Evolutionary conservation across 2,888 invertebrate species (phyloP), one percentile per base, ranked within the genome.

Genomic region (Imbricaverruca yamaguchii): DNA sequence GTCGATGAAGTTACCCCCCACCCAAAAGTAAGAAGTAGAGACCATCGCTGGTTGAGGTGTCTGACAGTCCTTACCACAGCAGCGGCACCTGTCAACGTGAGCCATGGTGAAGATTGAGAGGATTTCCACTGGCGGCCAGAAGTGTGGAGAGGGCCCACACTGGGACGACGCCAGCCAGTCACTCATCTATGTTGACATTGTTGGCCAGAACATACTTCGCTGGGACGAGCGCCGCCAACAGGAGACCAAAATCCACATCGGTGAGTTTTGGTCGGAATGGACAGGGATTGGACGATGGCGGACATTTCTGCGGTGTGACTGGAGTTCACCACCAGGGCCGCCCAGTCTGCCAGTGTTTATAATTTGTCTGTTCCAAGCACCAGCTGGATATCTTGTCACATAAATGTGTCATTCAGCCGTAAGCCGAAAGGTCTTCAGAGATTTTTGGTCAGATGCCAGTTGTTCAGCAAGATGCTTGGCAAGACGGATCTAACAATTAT

Each of bases 141-240:
- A 8, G 23, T 23, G n/a, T 9, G 92, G 92, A 82, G 92, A 93
- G 87, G 92, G 92, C 53, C 93, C 92, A 0, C 92, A 92, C 86
- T 93, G 92, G 92, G 91, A 91, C 86, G 87, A 88, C 56, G 86
- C 86, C 57, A 88, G 89, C 77, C 90, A 91, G 86, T 89, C 89
- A 81, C 88, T 93, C 13, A 92, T 91, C 87, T 92, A 90, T 86
- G 91, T 92, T 83, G 92, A 92, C 86, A 90, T 92, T 84, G 88
- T 89, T 84, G 90, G 90, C 84, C 86, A 88, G 84, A 87, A 88
- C 81, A 86, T 91, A 56, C 87, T 90, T 85, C 89, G 89, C 85
- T 90, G 90, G 84, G 87, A 86, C 57, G 65, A 65, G 8, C 65
- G 65, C 18, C 65, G 9, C 6, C 65, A 65, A 7, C 15, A 23